Percentiles rank a stretch among this genome's conserved stretches.
These are phyloP conservation scores for Bombycilla garrulus DNA, from an alignment of 2,113 vertebrate species.

Conservation along the genomic window DNA sequence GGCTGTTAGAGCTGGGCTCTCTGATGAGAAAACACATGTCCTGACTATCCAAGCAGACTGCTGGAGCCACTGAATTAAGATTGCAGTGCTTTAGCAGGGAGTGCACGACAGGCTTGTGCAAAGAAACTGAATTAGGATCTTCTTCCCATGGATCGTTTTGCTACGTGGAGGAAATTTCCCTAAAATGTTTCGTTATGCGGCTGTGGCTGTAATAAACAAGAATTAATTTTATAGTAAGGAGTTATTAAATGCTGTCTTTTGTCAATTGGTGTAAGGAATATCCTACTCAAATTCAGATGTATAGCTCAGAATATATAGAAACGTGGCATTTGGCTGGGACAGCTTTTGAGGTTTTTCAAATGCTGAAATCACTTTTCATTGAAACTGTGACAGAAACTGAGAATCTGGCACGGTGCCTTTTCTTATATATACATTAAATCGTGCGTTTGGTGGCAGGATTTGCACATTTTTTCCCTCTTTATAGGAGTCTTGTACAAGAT, in stretches of 20 bases:
- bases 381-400: constrained; percentile 63
- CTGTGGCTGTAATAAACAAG: neutral
- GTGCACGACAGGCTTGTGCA: neutral
- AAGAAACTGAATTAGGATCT: neutral
- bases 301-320: constrained; percentile 41
- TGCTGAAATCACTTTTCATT: constrained; percentile 60
- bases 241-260: neutral
- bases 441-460: neutral
- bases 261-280: neutral
- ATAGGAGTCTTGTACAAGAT: neutral
- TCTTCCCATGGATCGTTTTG: neutral
- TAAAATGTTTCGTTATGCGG: neutral
- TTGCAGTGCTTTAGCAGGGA: neutral
- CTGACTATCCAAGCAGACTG: neutral
- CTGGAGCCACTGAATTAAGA: neutral
- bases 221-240: neutral
- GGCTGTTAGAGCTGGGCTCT: neutral
- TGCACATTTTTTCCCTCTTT: neutral
- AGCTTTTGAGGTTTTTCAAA: constrained; percentile 58
- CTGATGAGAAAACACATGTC: constrained; percentile 21
- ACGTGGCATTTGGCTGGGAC: constrained; percentile 50
- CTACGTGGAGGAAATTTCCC: neutral
- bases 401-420: constrained; percentile 39
- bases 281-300: neutral
- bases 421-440: constrained; percentile 35